Base-by-base conservation (phyloP, 1,140 invertebrate species). In the Euglossa dilemma region DNA sequence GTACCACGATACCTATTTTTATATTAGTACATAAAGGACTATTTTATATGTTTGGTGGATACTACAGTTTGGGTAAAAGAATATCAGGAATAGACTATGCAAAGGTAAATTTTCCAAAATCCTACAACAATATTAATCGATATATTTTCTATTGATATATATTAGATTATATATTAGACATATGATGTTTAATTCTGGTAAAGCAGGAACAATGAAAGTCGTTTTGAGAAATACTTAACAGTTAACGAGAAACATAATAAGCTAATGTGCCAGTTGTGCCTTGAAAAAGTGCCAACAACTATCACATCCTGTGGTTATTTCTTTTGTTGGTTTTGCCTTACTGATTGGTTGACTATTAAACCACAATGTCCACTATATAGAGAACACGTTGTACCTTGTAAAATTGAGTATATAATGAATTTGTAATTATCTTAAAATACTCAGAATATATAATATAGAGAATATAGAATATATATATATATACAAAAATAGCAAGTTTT, bases 291-390 rank as follows among this genome's bases (percentile, higher is more conserved):
- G 50, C 84, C 93, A 45, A 91, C 92, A 43, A 94, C 93, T 86
- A 94, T 96, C 0, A 97, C 98, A 20, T 95, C 96, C 5, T 99
- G 98, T 95, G 98, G 98, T 0, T 98, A 99, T 95, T 93, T 98
- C 36, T 99, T 98, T 92, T 99, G 98, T 92, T 98, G 98, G 97
- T 93, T 95, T 52, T 99, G 98, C 91, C 96, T 97, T 63, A 94
- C 96, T 18, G 95, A 97, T 83, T 97, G 97, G 96, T 92, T 97
- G 54, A 94, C 95, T 72, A 95, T 94, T 52, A 96, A 96, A 91
- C 94, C 95, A 61, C 95, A 96, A 86, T 97, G 97, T 93, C 97
- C 97, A 0, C 87, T 97, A 4, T 97, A 97, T 85, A 93, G 97
- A 83, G 96, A 97, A 84, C 92, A 93, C 54, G 93, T 96, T 54